Conservation (phyloP, 1,140 invertebrate species). For the Hypsibius dujardini region DNA sequence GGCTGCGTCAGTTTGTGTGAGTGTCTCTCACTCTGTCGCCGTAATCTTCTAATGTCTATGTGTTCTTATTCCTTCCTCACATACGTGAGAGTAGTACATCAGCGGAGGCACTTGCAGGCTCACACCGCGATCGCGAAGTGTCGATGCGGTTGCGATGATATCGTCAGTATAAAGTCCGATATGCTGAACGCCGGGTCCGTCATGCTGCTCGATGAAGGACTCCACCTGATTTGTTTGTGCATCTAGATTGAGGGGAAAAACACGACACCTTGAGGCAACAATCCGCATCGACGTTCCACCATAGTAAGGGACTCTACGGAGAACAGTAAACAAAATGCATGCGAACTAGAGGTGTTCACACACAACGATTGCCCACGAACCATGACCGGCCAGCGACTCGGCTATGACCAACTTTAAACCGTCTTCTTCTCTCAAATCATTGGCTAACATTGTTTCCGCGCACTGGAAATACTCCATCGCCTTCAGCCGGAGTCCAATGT, state of each 20-base stretch:
- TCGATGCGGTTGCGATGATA: conserved; percentile 32
- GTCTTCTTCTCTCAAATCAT: conserved; percentile 21
- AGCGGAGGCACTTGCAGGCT: conserved; percentile 35
- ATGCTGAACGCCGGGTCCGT: conserved; percentile 38
- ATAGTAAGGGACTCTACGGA: no score
- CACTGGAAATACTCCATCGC: conserved; percentile 41
- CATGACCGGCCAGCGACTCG: conserved; percentile 34
- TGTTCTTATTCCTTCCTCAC: no score
- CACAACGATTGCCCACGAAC: conserved; percentile 27
- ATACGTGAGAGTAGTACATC: conserved; percentile 34
- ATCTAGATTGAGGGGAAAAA: conserved; percentile 18
- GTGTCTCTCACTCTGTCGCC: no score
- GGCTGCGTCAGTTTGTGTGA: no score
- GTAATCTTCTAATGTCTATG: no score
- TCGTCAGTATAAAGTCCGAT: conserved; percentile 34
- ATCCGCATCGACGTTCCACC: no score
- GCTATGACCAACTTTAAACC: conserved; percentile 36
- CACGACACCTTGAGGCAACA: no score
- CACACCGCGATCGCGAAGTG: conserved; percentile 29
- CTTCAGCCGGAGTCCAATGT: conserved; percentile 32
- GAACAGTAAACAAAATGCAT: conserved; percentile 18
- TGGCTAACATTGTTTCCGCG: conserved; percentile 34
- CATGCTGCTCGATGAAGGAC: conserved; percentile 35
- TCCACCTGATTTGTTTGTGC: conserved; percentile 35
- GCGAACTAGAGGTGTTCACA: background rate